Base-by-base conservation (phyloP, 2,888 invertebrate species). In the Spialia ferax region DNA sequence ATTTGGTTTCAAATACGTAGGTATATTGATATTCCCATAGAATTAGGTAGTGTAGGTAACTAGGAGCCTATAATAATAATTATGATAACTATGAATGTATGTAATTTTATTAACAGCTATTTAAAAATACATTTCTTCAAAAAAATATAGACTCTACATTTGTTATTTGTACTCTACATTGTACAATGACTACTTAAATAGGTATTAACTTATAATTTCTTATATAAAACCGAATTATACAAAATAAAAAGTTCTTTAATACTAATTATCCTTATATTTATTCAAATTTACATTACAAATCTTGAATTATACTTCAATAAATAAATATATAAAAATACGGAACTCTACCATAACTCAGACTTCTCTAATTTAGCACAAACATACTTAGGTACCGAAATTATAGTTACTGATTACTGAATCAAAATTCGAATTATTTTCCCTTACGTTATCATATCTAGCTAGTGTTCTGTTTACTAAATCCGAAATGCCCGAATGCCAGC, bases 401-500 rank as follows among this genome's bases (percentile, higher is more conserved):
- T 6, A 18, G 10, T 48, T 48, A n/a, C n/a, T n/a, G n/a, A n/a
- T 42, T 7, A 3, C n/a, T 23, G 22, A 52, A 23, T 13, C 2
- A 23, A 42, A 68, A 69, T 63, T 63, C 29, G 50, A 63, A 68
- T 68, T 68, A 68, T 63, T 78, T 80, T 80, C 79, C 75, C 75
- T 73, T 80, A 82, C 81, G 79, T 82, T 81, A 77, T 75, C 77
- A 75, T 84, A 80, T 82, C 79, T 79, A 82, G 80, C 79, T 79
- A 82, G 80, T 82, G 79, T 80, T 79, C 74, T 87, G 84, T 88
- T 87, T 85, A 87, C 85, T 82, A 88, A 89, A 86, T 86, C 82
- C 86, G 82, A 89, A 92, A 89, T 87, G 86, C 84, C 84, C 86
- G 81, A 87, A 87, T 84, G 80, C 80, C 71, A 84, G 82, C 77